phyloP scores from a whole-genome alignment of 2,113 vertebrate genomes.

The Stomatorhinus ivindoensis region DNA sequence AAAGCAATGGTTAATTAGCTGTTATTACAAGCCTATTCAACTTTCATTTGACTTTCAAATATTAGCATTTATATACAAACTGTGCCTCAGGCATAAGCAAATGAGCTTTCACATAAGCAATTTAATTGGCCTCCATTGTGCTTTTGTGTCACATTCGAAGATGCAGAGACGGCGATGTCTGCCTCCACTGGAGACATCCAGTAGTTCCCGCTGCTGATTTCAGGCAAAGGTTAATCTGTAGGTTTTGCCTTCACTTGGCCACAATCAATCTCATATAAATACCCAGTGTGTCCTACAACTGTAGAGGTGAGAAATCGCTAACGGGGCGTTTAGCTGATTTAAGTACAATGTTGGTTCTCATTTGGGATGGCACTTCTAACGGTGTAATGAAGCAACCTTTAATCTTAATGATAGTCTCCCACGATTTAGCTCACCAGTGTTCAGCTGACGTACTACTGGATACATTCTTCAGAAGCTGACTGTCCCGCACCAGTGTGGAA shows the following conservation, averaged over 20 bases:
- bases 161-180: slow-evolving; percentile 72
- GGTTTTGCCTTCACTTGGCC: not conserved
- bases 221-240: not conserved
- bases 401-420: not conserved
- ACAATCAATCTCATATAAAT: slow-evolving; percentile 6
- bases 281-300: not conserved
- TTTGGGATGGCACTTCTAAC: not conserved
- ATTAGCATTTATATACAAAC: slow-evolving; percentile 98
- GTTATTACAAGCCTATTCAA: slow-evolving; percentile 97
- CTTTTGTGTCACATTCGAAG: slow-evolving; percentile 73
- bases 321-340: not conserved
- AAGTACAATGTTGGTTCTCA: not conserved
- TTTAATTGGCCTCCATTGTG: slow-evolving; percentile 93
- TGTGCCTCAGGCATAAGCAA: slow-evolving; percentile 92
- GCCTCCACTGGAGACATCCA: slow-evolving; percentile 71
- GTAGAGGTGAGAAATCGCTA: not conserved
- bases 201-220: slow-evolving; percentile 45
- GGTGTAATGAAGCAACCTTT: not conserved
- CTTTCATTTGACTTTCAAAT: slow-evolving; percentile 99
- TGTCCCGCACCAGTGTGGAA: not conserved
- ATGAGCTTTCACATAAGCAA: slow-evolving; percentile 83
- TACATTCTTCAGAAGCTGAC: not conserved
- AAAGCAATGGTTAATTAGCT: slow-evolving; percentile 98
- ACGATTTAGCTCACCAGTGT: not conserved
- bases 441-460: not conserved